Evolutionary conservation across 1,140 invertebrate genomes (phyloP), one percentile per base, ranked within the genome.

Genomic region (Wasmannia auropunctata): DNA sequence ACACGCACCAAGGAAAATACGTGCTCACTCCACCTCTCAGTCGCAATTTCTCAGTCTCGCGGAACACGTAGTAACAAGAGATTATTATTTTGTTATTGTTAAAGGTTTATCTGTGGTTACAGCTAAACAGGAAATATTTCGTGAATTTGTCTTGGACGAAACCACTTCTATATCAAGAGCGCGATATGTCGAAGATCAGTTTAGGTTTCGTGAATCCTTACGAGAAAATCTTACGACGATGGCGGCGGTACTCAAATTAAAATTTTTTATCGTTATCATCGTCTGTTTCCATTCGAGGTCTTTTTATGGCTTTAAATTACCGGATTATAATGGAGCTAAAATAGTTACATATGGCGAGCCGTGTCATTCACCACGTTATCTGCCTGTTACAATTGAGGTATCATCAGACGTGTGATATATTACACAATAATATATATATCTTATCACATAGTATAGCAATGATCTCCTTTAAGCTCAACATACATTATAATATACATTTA

Each of bases 331-430:
- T 43, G 63, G 62, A 28, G 31, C 28, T 40, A 43, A 84, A 54
- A 49, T 87, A 34, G 54, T 90, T 25, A 89, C 74, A 1, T 87
- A 89, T 8, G 77, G 72, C 11, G 88, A 89, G 4, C 88, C 88
- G 16, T 90, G 86, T 46, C n/a, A 49, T 11, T 0, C 11, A 11
- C 3, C 46, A 14, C 49, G 31, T 7, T 74, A 86, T 79, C 43
- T 90, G 1, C 90, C 91, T 19, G 83, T 90, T 40, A 86, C 56
- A 60, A 87, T 92, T 22, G 83, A 91, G 75, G 90, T 90, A 86
- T 46, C n/a, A 46, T 16, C n/a, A n/a, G 5, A 46, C 43, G 14
- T 11, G 14, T 43, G 11, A 40, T 40, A 40, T 40, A 40, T 40
- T 40, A 40, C 8, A 40, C 8, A n/a, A n/a, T n/a, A n/a, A 28